Evolutionary conservation across 23 tunicate species (phyloP), one percentile per base, ranked within the genome.

Genomic region (Diplosoma virens): DNA sequence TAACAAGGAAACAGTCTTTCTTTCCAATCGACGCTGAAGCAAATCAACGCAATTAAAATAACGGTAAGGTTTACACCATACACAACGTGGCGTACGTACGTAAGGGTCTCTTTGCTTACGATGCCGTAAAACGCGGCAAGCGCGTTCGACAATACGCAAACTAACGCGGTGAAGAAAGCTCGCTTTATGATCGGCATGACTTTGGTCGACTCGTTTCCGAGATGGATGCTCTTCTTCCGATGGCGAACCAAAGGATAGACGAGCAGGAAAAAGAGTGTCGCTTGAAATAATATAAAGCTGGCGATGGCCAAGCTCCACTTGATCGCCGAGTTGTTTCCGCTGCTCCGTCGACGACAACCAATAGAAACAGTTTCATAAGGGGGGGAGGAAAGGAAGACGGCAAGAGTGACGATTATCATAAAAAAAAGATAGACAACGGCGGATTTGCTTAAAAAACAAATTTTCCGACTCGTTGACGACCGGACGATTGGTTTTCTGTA

Each of bases 1-100:
- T 53, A 53, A 18, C 79, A 78, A 16, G 83, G 83, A 29, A 64
- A 46, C 9, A 78, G 24, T 47, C 74, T 32, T 30, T 64, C 58
- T 46, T 65, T 61, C 83, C 83, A 78, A 29, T 78, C 83, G 45
- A 74, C 83, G 47, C 33, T 60, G 3, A 66, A 78, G 21, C 83
- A 78, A 25, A 78, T 46, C 17, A 78, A 65, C 25, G 83, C 83
- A 0, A 78, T 47, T 14, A 78, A 30, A 33, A 25, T 78, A 18
- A 78, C 30, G 25, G 48, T 37, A 46, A 78, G 25, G 26, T 78
- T 78, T 6, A 47, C 16, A 3, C 83, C 83, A 63, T 78, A 78
- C 45, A 65, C 83, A 5, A 66, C 47, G 26, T 78, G 83, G 1
- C 83, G 37, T 1, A 78, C 31, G 30, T 78, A 78, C 2, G 73